Base-by-base conservation (phyloP, 30 jellyfish, hydroid and myxozoan species). In the Mastigias papua region DNA sequence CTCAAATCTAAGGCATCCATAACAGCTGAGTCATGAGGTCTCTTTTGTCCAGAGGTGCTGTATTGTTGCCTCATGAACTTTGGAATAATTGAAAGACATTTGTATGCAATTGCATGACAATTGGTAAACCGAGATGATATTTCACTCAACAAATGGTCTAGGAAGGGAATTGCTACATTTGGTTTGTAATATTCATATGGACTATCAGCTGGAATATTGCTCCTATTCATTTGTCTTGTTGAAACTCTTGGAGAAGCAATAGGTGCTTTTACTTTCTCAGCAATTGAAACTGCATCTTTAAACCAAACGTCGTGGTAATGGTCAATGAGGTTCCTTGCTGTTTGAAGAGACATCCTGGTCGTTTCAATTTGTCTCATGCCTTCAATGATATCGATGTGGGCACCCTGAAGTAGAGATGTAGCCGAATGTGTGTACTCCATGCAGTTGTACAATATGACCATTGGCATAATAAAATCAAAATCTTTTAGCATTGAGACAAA, bases 361-460 rank as follows among this genome's bases (percentile, higher is more conserved):
- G 69, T 31, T 6, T 46, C 73, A 21, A 74, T 42, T 19, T 74
- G 73, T 27, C 58, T 28, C 73, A 74, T 26, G 13, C 86, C 86
- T 74, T 74, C 54, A 29, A 70, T 34, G 25, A 70, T 25, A 54
- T 70, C 82, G 25, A 70, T 70, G 63, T 70, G 60, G 15, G 73
- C 73, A 23, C 86, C 86, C 28, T 74, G 86, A 23, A 74, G 86
- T 50, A 34, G 86, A 11, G 54, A n/a, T 19, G 86, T 46, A 21
- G 86, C 86, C 9, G 86, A 34, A 10, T 23, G 71, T 15, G 86
- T 74, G 31, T 74, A 74, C 42, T 48, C 73, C 26, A 74, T 48
- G 28, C 73, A 34, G 26, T 74, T 46, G 23, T 46, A 26, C 62
- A 70, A 49, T 27, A 42, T 33, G 21, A 70, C 82, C 28, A 70